A percentile compares a stretch with the other conserved stretches of the same genome.
These are phyloP conservation scores for Onthophagus taurus DNA, from an alignment of 1,140 invertebrate genomes.

Conservation along the genomic window DNA sequence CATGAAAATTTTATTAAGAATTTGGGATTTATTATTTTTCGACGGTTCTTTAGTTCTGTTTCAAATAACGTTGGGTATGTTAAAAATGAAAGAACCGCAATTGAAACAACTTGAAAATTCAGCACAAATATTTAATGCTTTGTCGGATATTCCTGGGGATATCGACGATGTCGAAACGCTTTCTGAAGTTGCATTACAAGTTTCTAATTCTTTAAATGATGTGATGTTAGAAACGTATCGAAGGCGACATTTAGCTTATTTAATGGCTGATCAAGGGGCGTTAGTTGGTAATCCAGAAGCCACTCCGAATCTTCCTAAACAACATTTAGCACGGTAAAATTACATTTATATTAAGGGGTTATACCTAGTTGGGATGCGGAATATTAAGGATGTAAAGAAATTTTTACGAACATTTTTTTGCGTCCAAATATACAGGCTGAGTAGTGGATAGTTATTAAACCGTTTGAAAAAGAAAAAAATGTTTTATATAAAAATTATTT, in stretches of 20 bases:
- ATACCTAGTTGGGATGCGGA: too few species aligned
- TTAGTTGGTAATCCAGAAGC: conserved; percentile 84
- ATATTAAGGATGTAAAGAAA: too few species aligned
- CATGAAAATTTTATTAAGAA: conserved; percentile 86
- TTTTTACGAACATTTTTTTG: too few species aligned
- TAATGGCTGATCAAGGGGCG: conserved; percentile 93
- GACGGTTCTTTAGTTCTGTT: conserved; percentile 95
- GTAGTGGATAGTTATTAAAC: too few species aligned
- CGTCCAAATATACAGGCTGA: too few species aligned
- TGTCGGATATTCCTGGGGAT: conserved; percentile 90
- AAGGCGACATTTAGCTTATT: conserved; percentile 82
- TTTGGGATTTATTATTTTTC: conserved; percentile 97
- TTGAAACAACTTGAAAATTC: conserved; percentile 79
- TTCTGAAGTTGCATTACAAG: conserved; percentile 53
- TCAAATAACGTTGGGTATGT: conserved; percentile 89
- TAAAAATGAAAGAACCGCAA: conserved; percentile 85
- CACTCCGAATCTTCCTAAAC: conserved; percentile 83
- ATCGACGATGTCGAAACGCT: conserved; percentile 82
- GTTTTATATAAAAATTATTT: too few species aligned
- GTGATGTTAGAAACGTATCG: conserved; percentile 84
- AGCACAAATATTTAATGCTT: conserved; percentile 92
- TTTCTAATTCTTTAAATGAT: conserved; percentile 67
- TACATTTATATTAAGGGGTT: conserved; percentile 6
- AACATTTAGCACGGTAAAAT: conserved; percentile 60
- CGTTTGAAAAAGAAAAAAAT: too few species aligned